Evolutionary conservation across 2,888 invertebrate species (phyloP), one percentile per base, ranked within the genome.

Genomic region (Myopa testacea): DNA sequence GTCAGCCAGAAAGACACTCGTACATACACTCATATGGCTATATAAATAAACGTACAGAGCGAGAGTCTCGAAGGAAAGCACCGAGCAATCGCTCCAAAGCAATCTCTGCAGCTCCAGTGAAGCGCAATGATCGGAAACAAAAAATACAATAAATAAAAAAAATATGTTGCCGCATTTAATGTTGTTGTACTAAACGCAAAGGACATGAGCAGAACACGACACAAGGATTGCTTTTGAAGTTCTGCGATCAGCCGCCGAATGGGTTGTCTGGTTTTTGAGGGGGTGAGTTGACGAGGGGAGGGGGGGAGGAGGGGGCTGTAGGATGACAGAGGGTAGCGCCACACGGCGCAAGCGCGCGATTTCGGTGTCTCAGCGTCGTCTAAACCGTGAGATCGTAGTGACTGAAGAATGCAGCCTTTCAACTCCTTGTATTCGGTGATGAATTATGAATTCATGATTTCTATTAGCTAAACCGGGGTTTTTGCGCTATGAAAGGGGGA

Each of bases 161-260:
- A 45, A 45, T 10, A 8, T 45, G 45, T 45, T 45, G 38, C 69
- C 67, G 67, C n/a, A 73, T 63, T 77, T 67, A 77, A 77, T 72
- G 77, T 65, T 72, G 77, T 69, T 68, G 68, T 77, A 38, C 68
- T 77, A 60, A 74, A 78, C 71, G 74, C 52, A 80, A 81, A 82
- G 82, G 82, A 82, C 82, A 82, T 82, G 82, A 81, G 79, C 82
- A 82, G 75, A 82, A 82, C 82, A 82, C 82, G 82, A 82, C 81
- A 79, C 79, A 82, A 82, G 82, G 82, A 82, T 82, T 82, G 80
- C 63, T 77, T 78, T 75, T 77, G 72, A 80, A 73, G 73, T 76
- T 78, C 3, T 78, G 38, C 70, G 78, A 76, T 78, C 67, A 78
- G 75, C 75, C 71, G 78, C 78, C 76, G 50, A 26, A 38, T 55